Conservation (phyloP, 2,888 invertebrate species). For the Reticulitermes lucifugus region DNA sequence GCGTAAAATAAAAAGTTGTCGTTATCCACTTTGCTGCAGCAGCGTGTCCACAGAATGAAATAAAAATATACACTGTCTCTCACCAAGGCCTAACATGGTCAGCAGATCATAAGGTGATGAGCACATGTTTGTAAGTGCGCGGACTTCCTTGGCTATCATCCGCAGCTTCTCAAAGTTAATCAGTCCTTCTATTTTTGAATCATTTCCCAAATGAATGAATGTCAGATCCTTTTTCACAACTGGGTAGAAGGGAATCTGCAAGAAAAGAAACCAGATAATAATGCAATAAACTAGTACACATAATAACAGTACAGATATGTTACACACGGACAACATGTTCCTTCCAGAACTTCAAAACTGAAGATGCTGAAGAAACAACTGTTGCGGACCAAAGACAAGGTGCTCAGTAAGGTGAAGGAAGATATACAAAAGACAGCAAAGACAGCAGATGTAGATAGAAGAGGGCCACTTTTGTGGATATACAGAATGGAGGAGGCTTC, state of each 20-base stretch:
- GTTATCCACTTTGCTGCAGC: too few relatives aligned
- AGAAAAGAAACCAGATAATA: conserved; percentile 42
- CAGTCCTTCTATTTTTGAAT: conserved; percentile 87
- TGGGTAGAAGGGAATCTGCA: conserved; percentile 87
- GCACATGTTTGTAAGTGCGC: conserved; percentile 93
- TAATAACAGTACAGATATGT: too few relatives aligned
- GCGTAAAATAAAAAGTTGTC: not conserved
- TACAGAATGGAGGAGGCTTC: too few relatives aligned
- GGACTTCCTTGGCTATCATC: conserved; percentile 97
- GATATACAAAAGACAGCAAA: too few relatives aligned
- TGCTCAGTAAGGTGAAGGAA: too few relatives aligned
- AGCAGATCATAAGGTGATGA: conserved; percentile 91
- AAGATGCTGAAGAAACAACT: too few relatives aligned
- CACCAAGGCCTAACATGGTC: conserved; percentile 80
- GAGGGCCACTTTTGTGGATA: too few relatives aligned
- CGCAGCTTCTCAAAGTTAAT: conserved; percentile 98
- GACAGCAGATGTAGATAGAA: too few relatives aligned
- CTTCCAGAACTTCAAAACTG: too few relatives aligned
- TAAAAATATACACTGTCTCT: conserved; percentile 13
- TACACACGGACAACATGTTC: too few relatives aligned
- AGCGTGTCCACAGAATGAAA: too few relatives aligned
- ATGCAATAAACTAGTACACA: not conserved
- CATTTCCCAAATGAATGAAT: conserved; percentile 97
- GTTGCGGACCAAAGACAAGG: too few relatives aligned
- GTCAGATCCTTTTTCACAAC: conserved; percentile 96